Evolutionary conservation across 2,797 vertebrate genomes (phyloP).

Genomic region (Manis javanica): DNA sequence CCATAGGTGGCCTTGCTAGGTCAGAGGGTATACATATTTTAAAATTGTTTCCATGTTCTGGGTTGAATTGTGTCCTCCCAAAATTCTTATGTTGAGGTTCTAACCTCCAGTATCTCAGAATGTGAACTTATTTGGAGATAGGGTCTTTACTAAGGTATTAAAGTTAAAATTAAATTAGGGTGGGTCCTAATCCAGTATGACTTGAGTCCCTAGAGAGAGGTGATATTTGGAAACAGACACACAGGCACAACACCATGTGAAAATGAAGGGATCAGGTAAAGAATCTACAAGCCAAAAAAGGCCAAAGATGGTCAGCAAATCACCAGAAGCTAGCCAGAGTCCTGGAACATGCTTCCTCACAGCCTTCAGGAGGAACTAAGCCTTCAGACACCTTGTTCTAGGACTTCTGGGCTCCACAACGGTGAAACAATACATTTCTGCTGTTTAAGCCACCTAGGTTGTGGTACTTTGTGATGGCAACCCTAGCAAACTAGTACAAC

Average conservation of each 20-base stretch:
- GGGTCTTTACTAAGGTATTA: not conserved
- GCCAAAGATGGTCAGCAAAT: not conserved
- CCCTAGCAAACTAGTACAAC: not conserved
- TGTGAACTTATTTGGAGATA: not conserved
- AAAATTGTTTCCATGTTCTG: not conserved
- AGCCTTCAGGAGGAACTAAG: not conserved
- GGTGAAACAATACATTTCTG: not conserved
- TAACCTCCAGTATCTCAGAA: not conserved
- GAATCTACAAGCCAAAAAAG: not conserved
- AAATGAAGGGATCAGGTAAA: not conserved
- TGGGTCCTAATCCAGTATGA: not conserved
- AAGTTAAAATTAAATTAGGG: not conserved
- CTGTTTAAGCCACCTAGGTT: not conserved
- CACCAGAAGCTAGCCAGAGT: not conserved
- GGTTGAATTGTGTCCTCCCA: not conserved
- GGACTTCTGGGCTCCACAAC: not conserved
- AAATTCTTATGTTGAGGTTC: not conserved
- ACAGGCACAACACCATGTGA: not conserved
- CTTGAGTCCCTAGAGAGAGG: not conserved
- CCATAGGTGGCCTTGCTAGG: not conserved
- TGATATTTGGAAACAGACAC: not conserved
- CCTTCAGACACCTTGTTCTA: not conserved
- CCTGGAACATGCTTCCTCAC: not conserved
- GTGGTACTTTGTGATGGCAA: not conserved
- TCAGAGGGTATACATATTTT: not conserved